Conservation (phyloP, 2,797 vertebrate species). For the Betta splendens region DNA sequence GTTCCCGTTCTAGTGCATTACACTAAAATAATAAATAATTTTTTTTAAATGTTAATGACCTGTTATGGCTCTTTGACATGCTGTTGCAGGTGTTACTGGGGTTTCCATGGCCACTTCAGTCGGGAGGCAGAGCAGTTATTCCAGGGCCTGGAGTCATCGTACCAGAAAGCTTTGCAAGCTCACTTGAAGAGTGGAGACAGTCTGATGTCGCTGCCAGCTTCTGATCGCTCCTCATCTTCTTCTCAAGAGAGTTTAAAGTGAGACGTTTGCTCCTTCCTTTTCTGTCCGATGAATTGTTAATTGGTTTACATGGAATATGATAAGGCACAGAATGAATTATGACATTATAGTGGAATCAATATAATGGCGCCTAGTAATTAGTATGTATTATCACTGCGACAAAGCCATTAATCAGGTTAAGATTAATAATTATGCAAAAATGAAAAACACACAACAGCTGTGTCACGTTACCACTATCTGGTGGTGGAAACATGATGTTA, state of each 20-base stretch:
- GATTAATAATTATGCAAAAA: too few species aligned
- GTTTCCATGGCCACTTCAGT: constrained; percentile 91
- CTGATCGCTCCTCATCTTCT: constrained; percentile 94
- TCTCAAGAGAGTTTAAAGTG: constrained; percentile 98
- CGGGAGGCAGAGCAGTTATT: constrained; percentile 92
- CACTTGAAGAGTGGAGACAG: constrained; percentile 91
- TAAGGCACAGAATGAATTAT: too few species aligned
- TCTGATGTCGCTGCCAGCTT: constrained; percentile 89
- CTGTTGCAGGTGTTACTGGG: constrained; percentile 90
- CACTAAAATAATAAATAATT: too few species aligned
- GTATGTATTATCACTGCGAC: too few species aligned
- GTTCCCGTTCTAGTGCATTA: constrained; percentile 30
- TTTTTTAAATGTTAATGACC: too few species aligned
- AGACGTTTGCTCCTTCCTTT: constrained; percentile 41
- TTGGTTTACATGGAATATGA: too few species aligned
- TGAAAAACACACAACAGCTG: too few species aligned
- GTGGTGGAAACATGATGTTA: too few species aligned
- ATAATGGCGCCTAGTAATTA: too few species aligned
- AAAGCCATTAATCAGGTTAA: too few species aligned
- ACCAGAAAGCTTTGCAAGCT: constrained; percentile 95
- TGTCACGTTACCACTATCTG: too few species aligned
- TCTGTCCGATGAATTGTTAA: background rate
- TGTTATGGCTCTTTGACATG: background rate
- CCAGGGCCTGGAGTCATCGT: constrained; percentile 90
- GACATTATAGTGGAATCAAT: too few species aligned